Conservation (phyloP, 2,113 vertebrate genomes). For the Calidris pugnax region DNA sequence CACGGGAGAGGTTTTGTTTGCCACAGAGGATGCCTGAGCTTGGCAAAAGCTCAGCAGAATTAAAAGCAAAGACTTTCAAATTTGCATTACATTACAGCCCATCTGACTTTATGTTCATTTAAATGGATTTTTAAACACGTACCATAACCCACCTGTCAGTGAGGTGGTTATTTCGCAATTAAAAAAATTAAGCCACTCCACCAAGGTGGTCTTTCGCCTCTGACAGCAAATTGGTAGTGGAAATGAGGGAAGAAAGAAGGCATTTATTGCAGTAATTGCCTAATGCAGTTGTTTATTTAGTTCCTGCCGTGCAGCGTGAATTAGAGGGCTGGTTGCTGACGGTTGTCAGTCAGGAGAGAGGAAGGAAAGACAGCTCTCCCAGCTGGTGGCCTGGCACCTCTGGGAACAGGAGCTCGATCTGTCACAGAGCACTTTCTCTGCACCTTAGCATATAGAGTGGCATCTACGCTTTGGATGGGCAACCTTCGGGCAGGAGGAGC, state of each 20-base stretch:
- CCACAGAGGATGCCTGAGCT: not conserved
- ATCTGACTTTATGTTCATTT: constrained; percentile 12
- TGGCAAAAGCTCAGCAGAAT: constrained; percentile 11
- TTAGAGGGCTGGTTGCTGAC: not conserved
- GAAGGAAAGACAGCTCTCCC: not conserved
- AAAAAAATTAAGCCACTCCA: not conserved
- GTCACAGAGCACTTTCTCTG: not conserved
- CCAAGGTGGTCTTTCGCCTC: not conserved
- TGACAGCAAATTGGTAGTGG: not conserved
- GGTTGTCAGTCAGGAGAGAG: not conserved
- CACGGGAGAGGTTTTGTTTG: not conserved
- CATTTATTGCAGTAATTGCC: constrained; percentile 34
- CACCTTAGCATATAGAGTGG: not conserved
- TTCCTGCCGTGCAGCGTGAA: not conserved
- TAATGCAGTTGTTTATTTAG: constrained; percentile 41
- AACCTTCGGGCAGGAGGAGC: not conserved
- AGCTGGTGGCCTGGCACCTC: not conserved
- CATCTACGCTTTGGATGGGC: not conserved
- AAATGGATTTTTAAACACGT: not conserved
- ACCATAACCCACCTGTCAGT: not conserved
- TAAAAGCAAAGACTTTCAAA: not conserved
- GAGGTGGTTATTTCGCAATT: constrained; percentile 26
- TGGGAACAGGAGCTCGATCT: not conserved
- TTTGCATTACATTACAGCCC: not conserved
- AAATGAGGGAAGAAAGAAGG: constrained; percentile 3